Evolutionary conservation across 2,888 invertebrate species (phyloP), one percentile per base, ranked within the genome.

Genomic region (Cheilosia impressa): DNA sequence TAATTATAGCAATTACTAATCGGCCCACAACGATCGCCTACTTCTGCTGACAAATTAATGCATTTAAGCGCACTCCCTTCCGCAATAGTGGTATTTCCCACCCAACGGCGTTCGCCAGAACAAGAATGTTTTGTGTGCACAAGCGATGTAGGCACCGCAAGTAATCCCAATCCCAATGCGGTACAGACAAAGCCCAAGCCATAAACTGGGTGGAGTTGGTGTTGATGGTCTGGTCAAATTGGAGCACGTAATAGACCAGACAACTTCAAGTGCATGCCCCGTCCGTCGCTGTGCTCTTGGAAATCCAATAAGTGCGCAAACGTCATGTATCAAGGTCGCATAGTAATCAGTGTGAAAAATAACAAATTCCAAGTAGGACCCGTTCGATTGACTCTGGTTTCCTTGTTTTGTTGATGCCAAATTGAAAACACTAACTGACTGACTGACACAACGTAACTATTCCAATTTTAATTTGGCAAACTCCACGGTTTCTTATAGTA

Each of bases 1-100:
- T 68, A 73, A 80, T 73, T 60, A 60, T 17, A 60, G 53, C 73
- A 66, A 80, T 80, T 80, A 60, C 66, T 79, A 79, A 66, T 60
- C 79, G 45, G 57, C 53, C 34, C 73, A 52, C 80, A 58, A 47
- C 73, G 34, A 62, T 52, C 47, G n/a, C 72, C 62, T 62, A 73
- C 58, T 71, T 73, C 43, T 22, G 15, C 38, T 47, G 45, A 15
- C 43, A 55, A 55, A 47, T 53, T 27, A 55, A 27, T 57, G 27
- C 57, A 45, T 45, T 43, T 27, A 7, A 57, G 45, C 9, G 24
- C 52, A 52, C 24, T 52, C 52, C 50, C 24, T 52, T 52, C 10
- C 34, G 57, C 57, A 34, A 31, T 6, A 31, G 17, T 55, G 7
- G 17, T 17, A n/a, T 34, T 34, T 55, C 31, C 55, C 24, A 52